Conservation (phyloP, 2,797 vertebrate genomes). For the Microctenopoma stevenorrisi region DNA sequence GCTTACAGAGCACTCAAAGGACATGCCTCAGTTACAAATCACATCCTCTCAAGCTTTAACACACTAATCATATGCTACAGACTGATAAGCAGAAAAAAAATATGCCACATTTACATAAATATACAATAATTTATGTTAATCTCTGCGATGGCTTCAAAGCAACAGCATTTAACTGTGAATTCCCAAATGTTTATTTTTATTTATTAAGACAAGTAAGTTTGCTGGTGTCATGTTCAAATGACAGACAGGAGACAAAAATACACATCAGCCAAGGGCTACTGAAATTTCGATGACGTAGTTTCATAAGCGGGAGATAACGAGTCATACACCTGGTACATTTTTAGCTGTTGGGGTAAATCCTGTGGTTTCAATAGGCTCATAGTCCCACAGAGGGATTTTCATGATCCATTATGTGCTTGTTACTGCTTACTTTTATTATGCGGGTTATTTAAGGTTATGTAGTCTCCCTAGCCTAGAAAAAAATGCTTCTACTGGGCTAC, state of each 20-base stretch:
- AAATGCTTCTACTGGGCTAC: slow-evolving; percentile 27
- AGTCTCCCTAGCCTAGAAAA: slow-evolving; percentile 20
- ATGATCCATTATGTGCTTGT: slow-evolving; percentile 30
- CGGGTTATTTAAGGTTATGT: slow-evolving; percentile 46
- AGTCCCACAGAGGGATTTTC: slow-evolving; percentile 37
- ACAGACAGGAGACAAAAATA: slow-evolving; percentile 3
- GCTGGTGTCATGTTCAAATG: slow-evolving; percentile 5
- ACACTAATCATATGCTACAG: neutral
- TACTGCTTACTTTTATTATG: slow-evolving; percentile 18
- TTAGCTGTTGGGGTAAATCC: slow-evolving; percentile 45
- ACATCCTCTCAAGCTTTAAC: slow-evolving; percentile 23
- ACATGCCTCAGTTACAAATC: slow-evolving; percentile 39
- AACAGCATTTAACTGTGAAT: neutral
- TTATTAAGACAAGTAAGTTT: neutral
- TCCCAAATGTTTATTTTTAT: neutral
- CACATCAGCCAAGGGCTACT: slow-evolving; percentile 21
- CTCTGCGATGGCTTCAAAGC: neutral
- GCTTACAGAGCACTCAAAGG: slow-evolving; percentile 37
- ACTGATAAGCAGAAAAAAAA: neutral
- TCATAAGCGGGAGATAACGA: slow-evolving; percentile 33
- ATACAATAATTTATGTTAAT: too few species aligned
- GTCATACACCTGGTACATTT: slow-evolving; percentile 36
- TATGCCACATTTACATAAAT: neutral
- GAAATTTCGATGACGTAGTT: slow-evolving; percentile 15
- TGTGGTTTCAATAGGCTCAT: slow-evolving; percentile 30